A percentile compares a stretch with the other conserved stretches of the same genome.
phyloP scores from a whole-genome alignment of 2,113 vertebrate species.

The Actenoides lindsayi region DNA sequence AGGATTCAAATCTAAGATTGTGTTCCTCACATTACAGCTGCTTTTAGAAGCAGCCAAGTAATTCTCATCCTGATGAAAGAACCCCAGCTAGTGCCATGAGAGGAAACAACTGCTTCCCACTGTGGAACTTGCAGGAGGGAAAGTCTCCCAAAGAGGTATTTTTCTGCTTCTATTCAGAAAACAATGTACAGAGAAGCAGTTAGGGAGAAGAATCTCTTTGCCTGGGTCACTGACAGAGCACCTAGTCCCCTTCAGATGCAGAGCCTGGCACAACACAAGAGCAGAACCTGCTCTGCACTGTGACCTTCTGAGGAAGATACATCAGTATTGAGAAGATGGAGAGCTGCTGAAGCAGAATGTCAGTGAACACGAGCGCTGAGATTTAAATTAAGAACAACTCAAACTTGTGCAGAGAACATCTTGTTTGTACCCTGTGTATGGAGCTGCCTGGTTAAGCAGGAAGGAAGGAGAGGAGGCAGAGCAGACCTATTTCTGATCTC shows the following conservation, averaged over 20 bases:
- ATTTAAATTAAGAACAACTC: background rate
- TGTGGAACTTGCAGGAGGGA: background rate
- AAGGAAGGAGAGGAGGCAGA: background rate
- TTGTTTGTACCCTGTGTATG: background rate
- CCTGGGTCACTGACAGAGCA: background rate
- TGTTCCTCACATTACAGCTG: background rate
- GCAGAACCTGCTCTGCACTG: background rate
- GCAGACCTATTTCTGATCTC: background rate
- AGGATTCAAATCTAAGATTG: background rate
- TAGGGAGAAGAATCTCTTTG: background rate
- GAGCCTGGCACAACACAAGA: background rate
- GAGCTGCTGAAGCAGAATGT: background rate
- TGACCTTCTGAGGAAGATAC: background rate
- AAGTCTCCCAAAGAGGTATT: background rate
- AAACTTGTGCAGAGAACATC: background rate
- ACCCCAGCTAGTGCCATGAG: background rate
- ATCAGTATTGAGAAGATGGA: background rate
- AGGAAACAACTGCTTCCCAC: background rate
- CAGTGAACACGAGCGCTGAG: background rate
- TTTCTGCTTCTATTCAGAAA: background rate
- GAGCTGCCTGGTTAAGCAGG: background rate
- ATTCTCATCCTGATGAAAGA: background rate
- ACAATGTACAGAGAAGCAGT: background rate
- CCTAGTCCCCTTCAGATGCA: background rate
- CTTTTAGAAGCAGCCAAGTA: background rate